Percentiles rank a stretch among this genome's conserved stretches.
Evolutionary conservation across 92 coral and sea anemone species (phyloP).

Genomic region (Epizoanthus rinbou): DNA sequence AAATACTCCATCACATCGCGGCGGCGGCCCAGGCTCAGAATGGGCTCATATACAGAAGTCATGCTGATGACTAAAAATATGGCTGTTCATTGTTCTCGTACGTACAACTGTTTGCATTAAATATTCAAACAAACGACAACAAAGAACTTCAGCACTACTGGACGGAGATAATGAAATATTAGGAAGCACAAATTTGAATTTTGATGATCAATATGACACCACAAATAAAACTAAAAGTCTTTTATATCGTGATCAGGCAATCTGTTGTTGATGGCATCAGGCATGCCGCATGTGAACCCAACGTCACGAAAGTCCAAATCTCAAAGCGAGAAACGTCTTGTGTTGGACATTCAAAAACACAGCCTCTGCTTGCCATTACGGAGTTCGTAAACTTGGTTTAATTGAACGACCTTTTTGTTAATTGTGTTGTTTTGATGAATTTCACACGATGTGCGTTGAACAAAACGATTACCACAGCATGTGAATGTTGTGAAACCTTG

Average conservation of each 20-base stretch:
- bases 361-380: background rate
- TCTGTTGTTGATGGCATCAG: background rate
- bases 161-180: background rate
- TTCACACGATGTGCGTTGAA: conserved; percentile 27
- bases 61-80: no score
- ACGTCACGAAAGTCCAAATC: background rate
- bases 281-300: background rate
- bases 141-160: background rate
- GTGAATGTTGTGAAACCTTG: background rate
- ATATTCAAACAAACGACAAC: background rate
- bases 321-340: background rate
- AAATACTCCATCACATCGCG: no score
- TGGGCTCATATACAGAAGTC: no score
- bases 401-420: background rate
- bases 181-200: background rate
- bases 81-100: background rate
- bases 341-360: background rate
- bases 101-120: background rate
- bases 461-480: conserved; percentile 1
- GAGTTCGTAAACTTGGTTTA: background rate
- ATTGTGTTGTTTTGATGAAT: conserved; percentile 5
- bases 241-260: background rate
- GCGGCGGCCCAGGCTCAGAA: no score
- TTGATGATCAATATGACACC: background rate
- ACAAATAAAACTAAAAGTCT: background rate